Base-by-base conservation (phyloP, 2,888 invertebrate species). In the Megalurothrips usitatus region DNA sequence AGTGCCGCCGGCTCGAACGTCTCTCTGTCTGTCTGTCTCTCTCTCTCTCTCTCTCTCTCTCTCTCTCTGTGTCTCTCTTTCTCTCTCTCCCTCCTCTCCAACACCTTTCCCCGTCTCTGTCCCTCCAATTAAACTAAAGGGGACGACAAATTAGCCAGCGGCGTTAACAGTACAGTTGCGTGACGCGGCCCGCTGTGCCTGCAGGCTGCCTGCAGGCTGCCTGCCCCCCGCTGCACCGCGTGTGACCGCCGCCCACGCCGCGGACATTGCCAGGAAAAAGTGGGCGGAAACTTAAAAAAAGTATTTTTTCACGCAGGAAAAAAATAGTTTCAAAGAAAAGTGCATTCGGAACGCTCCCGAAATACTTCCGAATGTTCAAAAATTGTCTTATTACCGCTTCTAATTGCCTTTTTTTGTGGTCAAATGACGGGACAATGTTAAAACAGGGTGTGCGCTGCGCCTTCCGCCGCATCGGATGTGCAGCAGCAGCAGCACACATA, bases 281-380 rank as follows among this genome's bases (percentile, higher is more conserved):
- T n/a, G n/a, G n/a, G n/a, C n/a, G n/a, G n/a, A n/a, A 19, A 48
- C 82, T 81, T 28, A 8, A 82, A 82, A 23, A 79, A 63, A 78
- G n/a, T n/a, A n/a, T n/a, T n/a, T n/a, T n/a, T n/a, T n/a, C n/a
- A n/a, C n/a, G n/a, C n/a, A 79, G 79, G 78, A 23, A 79, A 19
- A 81, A 10, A 79, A 23, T 48, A 48, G 19, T 79, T 47, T n/a
- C n/a, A 49, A 79, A 19, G 17, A 43, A 79, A 23, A 43, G 34
- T 43, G 34, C 6, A 6, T 2, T 43, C 34, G 34, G 2, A 43
- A 43, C n/a, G n/a, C n/a, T n/a, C n/a, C n/a, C n/a, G n/a, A 43
- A 43, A 43, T 43, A 43, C 34, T 43, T 43, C n/a, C n/a, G n/a
- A n/a, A n/a, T n/a, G n/a, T n/a, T n/a, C n/a, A n/a, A n/a, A n/a